A percentile compares a stretch with the other conserved stretches of the same genome.
Conservation (phyloP, 2,113 vertebrate genomes). For the Cygnus buccinator region DNA sequence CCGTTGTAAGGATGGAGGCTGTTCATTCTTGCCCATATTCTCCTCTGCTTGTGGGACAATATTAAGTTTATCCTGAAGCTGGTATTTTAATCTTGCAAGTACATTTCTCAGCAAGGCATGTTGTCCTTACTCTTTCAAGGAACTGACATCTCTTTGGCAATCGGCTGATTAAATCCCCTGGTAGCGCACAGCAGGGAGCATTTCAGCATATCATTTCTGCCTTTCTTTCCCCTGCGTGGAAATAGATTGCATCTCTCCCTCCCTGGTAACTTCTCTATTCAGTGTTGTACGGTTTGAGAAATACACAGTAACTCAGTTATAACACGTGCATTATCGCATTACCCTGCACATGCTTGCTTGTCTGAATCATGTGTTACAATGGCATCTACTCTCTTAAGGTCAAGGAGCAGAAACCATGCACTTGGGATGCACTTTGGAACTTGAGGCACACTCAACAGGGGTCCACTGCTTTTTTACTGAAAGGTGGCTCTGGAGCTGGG, state of each 20-base stretch:
- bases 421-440: not conserved
- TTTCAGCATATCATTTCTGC: constrained; percentile 35
- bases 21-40: not conserved
- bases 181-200: constrained; percentile 28
- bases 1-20: not conserved
- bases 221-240: not conserved
- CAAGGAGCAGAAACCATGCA: not conserved
- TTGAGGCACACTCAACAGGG: not conserved
- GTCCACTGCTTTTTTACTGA: not conserved
- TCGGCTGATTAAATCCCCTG: constrained; percentile 59
- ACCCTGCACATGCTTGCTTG: not conserved
- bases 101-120: constrained; percentile 25
- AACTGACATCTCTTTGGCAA: constrained; percentile 62
- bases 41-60: not conserved
- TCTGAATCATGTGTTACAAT: not conserved
- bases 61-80: constrained; percentile 29
- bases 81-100: constrained; percentile 36
- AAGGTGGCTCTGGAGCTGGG: not conserved
- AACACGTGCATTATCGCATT: not conserved
- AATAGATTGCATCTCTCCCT: constrained; percentile 12
- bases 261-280: constrained; percentile 5
- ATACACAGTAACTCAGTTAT: not conserved
- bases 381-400: not conserved
- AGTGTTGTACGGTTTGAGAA: not conserved
- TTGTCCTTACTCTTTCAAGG: constrained; percentile 58